These are phyloP conservation scores for Ranitomeya imitator DNA, from an alignment of 2,113 vertebrate species.

Conservation along the genomic window DNA sequence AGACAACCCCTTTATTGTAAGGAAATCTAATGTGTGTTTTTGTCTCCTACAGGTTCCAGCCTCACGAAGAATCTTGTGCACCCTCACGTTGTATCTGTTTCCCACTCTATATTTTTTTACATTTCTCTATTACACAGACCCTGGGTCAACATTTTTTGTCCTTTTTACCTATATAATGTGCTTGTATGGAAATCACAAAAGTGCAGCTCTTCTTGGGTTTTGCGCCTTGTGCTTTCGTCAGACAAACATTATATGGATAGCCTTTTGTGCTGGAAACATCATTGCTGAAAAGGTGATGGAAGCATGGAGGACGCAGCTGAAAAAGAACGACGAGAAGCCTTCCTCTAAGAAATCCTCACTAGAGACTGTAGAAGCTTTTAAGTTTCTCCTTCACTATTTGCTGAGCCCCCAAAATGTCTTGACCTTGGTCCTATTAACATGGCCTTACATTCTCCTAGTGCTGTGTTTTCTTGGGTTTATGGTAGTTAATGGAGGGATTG, in stretches of 20 bases:
- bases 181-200: conserved; percentile 89
- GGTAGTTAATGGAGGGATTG: conserved; percentile 84
- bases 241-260: conserved; percentile 92
- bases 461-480: conserved; percentile 78
- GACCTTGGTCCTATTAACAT: conserved; percentile 71
- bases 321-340: conserved; percentile 84
- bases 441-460: conserved; percentile 81
- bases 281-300: conserved; percentile 84
- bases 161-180: conserved; percentile 96
- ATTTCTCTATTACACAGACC: conserved; percentile 96
- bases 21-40: conserved; percentile 49
- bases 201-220: conserved; percentile 85
- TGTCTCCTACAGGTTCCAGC: conserved; percentile 72
- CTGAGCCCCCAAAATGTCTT: conserved; percentile 69
- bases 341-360: conserved; percentile 67
- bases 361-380: conserved; percentile 70
- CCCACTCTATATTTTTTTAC: conserved; percentile 97
- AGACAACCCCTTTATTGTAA: not conserved
- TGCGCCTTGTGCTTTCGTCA: conserved; percentile 93
- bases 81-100: conserved; percentile 85
- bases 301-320: conserved; percentile 82
- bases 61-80: conserved; percentile 81
- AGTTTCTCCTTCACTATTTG: conserved; percentile 76
- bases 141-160: conserved; percentile 92
- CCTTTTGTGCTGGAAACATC: conserved; percentile 86